Evolutionary conservation across 2,797 vertebrate species (phyloP).

Genomic region (Fistularia commersonii): DNA sequence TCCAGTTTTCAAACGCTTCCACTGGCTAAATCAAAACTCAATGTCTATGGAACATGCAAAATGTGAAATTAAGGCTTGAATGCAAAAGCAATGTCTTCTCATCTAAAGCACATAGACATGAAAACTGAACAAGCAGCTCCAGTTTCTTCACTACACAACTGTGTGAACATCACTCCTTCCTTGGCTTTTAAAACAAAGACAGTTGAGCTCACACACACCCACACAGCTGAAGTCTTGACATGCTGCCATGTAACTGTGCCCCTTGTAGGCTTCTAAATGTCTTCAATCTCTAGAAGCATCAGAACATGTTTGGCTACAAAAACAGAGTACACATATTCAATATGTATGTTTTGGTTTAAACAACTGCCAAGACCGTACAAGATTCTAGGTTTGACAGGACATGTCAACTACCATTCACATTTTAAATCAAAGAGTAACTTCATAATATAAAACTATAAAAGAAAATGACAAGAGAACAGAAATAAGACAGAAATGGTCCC

Average conservation of each 20-base stretch:
- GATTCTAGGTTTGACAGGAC: constrained; percentile 52
- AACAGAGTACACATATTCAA: constrained; percentile 21
- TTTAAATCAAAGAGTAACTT: constrained; percentile 39
- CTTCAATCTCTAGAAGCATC: constrained; percentile 20
- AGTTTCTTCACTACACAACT: constrained; percentile 20
- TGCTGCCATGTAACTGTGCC: constrained; percentile 1
- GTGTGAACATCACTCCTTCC: constrained; percentile 9
- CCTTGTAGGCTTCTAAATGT: background rate
- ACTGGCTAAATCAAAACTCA: constrained; percentile 32
- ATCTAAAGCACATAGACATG: constrained; percentile 14
- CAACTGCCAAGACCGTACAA: constrained; percentile 21
- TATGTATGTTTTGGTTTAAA: constrained; percentile 54
- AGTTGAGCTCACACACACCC: constrained; percentile 11
- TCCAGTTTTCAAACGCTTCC: constrained; percentile 35
- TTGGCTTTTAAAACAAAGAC: constrained; percentile 23
- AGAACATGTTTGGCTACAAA: constrained; percentile 36
- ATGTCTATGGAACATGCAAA: constrained; percentile 12
- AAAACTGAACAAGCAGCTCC: constrained; percentile 16
- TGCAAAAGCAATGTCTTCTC: constrained; percentile 43
- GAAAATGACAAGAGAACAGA: constrained; percentile 19
- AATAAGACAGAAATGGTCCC: constrained; percentile 68
- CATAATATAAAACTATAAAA: constrained; percentile 18
- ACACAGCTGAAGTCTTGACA: constrained; percentile 14
- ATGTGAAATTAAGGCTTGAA: constrained; percentile 40
- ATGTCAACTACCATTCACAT: constrained; percentile 56